Evolutionary conservation across 1,140 invertebrate species (phyloP).

Genomic region (Leptinotarsa defecta): DNA sequence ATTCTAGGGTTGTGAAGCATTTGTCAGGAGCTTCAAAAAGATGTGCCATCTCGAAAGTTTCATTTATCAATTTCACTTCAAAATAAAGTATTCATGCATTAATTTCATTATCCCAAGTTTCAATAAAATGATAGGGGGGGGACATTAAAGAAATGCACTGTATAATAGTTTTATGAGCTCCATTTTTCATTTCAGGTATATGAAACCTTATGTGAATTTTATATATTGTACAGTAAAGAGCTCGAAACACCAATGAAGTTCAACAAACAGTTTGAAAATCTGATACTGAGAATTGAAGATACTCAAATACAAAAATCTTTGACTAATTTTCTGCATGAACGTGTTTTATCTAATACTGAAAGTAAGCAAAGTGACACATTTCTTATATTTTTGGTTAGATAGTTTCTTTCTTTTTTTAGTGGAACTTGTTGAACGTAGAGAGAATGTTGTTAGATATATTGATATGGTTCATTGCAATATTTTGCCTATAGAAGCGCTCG

Average conservation of each 20-base stretch:
- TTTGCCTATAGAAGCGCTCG: conserved; percentile 21
- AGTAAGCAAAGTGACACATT: conserved; percentile 10
- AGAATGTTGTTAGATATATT: conserved; percentile 15
- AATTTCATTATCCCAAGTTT: no score
- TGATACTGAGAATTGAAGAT: conserved; percentile 27
- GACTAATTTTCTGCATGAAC: conserved; percentile 15
- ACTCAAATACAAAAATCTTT: not conserved
- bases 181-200: conserved; percentile 23
- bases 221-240: not conserved
- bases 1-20: no score
- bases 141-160: no score
- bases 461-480: conserved; percentile 6
- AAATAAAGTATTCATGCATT: no score
- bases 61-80: no score
- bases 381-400: not conserved
- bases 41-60: no score
- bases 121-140: no score
- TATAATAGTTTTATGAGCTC: no score
- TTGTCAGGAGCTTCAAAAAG: no score
- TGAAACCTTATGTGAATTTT: conserved; percentile 11
- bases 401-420: conserved; percentile 23
- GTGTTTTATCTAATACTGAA: conserved; percentile 21
- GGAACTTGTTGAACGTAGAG: conserved; percentile 15
- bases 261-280: conserved; percentile 15
- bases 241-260: conserved; percentile 11